These are phyloP conservation scores for Gastrophysa polygoni DNA, from an alignment of 2,888 invertebrate genomes.

Conservation along the genomic window DNA sequence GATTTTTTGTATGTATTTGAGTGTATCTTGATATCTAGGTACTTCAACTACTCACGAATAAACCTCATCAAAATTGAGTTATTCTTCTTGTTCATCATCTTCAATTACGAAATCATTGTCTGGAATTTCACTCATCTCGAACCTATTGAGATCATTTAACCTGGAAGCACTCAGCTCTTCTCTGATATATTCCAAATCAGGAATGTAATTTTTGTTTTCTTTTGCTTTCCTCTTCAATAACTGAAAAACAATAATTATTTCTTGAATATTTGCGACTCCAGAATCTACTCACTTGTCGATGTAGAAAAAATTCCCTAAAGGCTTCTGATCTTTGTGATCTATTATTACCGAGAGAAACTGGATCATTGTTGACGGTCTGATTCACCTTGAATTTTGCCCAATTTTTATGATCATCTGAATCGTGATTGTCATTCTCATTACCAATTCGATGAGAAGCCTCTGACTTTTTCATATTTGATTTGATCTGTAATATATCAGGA, in stretches of 20 bases:
- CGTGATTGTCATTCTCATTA: constrained; percentile 19
- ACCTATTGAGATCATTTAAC: constrained; percentile 34
- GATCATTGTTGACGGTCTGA: constrained; percentile 43
- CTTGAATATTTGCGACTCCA: background rate
- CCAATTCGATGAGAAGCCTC: constrained; percentile 44
- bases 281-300: constrained; percentile 53
- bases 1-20: too few species aligned
- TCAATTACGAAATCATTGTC: constrained; percentile 44
- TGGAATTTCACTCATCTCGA: constrained; percentile 35
- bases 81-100: constrained; percentile 35
- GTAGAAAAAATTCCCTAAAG: constrained; percentile 63
- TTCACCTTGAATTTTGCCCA: constrained; percentile 36
- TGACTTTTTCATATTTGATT: constrained; percentile 44
- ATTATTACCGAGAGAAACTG: constrained; percentile 41
- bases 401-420: constrained; percentile 22
- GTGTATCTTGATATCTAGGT: too few species aligned
- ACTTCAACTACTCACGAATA: too few species aligned
- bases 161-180: constrained; percentile 45
- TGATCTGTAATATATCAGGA: constrained; percentile 34
- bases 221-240: constrained; percentile 43
- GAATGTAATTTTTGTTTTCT: constrained; percentile 42
- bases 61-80: background rate
- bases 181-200: constrained; percentile 45
- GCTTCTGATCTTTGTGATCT: constrained; percentile 59
- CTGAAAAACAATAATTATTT: constrained; percentile 37